phyloP scores from a whole-genome alignment of 2,797 vertebrate genomes.

The Phaenicophaeus curvirostris region DNA sequence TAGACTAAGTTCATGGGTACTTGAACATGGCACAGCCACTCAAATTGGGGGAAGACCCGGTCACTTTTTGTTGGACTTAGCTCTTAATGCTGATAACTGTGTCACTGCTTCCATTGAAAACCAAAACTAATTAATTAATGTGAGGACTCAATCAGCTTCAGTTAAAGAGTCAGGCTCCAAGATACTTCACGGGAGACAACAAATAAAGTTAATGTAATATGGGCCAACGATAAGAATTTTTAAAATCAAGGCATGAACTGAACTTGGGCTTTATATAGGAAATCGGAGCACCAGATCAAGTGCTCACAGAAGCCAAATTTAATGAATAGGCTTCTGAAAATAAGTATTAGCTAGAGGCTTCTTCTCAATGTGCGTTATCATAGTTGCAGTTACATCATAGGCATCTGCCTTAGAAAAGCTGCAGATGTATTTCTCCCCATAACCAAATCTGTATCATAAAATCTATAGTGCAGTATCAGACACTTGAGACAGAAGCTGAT shows the following conservation, averaged over 20 bases:
- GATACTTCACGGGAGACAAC: neutral
- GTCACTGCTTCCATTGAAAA: neutral
- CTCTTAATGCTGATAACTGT: neutral
- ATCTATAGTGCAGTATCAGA: neutral
- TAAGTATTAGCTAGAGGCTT: neutral
- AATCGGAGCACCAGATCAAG: slow-evolving; percentile 6
- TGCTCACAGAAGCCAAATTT: neutral
- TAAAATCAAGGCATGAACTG: neutral
- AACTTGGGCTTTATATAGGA: slow-evolving; percentile 4
- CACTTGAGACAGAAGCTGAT: neutral
- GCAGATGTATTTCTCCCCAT: neutral
- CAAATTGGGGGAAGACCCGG: neutral
- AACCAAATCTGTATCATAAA: neutral
- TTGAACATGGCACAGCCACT: neutral
- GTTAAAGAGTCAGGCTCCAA: neutral
- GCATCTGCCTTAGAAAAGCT: neutral
- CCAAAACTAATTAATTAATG: neutral
- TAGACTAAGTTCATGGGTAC: neutral
- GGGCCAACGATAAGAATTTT: neutral
- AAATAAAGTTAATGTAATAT: neutral
- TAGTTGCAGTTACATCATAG: slow-evolving; percentile 12
- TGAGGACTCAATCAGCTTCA: neutral
- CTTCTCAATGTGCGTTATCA: neutral
- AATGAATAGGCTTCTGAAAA: neutral
- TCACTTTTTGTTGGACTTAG: neutral